phyloP scores from a whole-genome alignment of 2,888 invertebrate species.

The Disparrhopalites patrizii region DNA sequence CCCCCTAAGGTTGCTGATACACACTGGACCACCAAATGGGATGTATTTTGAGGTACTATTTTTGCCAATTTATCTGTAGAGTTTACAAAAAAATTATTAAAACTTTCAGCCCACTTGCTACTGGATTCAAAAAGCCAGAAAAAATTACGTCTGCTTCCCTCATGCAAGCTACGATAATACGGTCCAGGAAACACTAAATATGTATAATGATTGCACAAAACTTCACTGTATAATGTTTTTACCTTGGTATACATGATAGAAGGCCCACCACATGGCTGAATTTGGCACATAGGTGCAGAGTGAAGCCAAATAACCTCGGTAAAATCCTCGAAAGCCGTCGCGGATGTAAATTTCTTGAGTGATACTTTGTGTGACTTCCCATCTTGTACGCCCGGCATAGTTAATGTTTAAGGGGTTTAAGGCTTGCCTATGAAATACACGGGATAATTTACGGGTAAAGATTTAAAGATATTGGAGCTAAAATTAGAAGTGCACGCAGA shows the following conservation, averaged over 20 bases:
- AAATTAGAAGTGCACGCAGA: not conserved
- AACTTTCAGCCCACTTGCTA: not conserved
- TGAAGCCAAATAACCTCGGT: slow-evolving; percentile 88
- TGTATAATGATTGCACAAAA: no score
- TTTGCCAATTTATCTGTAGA: slow-evolving; percentile 68
- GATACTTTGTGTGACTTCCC: slow-evolving; percentile 70
- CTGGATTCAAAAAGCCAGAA: not conserved
- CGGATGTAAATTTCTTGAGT: slow-evolving; percentile 69
- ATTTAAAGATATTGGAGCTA: no score
- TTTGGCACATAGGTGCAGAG: slow-evolving; percentile 91
- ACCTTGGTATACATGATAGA: slow-evolving; percentile 93
- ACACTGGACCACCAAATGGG: slow-evolving; percentile 80
- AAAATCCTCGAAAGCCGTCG: slow-evolving; percentile 84
- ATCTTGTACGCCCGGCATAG: slow-evolving; percentile 55
- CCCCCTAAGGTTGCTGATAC: slow-evolving; percentile 88
- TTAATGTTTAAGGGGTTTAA: slow-evolving; percentile 71
- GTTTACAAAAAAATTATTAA: not conserved
- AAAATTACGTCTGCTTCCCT: no score
- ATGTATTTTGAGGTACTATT: slow-evolving; percentile 69
- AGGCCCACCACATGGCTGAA: slow-evolving; percentile 96
- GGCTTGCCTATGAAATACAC: slow-evolving; percentile 49
- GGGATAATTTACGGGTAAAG: no score
- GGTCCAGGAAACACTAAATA: no score
- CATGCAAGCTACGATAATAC: no score
- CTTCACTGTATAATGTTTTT: slow-evolving; percentile 45